Evolutionary conservation across 2,113 vertebrate species (phyloP).

Genomic region (Edolisoma coerulescens): DNA sequence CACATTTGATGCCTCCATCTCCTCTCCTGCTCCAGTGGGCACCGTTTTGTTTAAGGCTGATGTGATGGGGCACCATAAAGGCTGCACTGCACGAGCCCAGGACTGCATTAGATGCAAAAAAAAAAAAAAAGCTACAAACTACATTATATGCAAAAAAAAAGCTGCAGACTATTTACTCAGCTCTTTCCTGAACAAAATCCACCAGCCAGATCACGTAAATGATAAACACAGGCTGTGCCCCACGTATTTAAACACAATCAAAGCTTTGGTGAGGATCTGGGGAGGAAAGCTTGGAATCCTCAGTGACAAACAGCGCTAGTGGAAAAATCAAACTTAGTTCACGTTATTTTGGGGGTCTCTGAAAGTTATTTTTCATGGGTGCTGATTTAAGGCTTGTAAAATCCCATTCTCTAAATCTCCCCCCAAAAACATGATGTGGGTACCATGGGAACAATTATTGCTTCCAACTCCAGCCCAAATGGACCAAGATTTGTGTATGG

Average conservation of each 20-base stretch:
- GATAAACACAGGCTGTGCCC: not conserved
- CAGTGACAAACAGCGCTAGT: not conserved
- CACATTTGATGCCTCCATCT: not conserved
- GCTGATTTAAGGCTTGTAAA: not conserved
- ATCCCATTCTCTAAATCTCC: not conserved
- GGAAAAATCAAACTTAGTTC: not conserved
- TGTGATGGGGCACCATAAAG: fast-evolving
- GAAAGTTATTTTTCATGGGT: not conserved
- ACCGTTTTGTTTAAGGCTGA: not conserved
- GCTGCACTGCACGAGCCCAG: not conserved
- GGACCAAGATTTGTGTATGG: not conserved
- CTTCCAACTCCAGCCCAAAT: not conserved
- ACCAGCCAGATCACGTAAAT: not conserved
- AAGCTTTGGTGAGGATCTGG: not conserved
- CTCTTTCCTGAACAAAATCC: not conserved
- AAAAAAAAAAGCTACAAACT: not conserved
- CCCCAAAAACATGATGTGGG: not conserved
- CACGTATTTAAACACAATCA: not conserved
- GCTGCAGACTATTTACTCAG: not conserved
- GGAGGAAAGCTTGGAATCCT: not conserved
- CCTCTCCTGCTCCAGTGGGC: not conserved
- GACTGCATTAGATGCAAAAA: not conserved
- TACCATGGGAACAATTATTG: not conserved
- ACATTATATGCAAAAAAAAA: not conserved
- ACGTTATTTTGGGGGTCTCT: not conserved